A percentile compares a stretch with the other conserved stretches of the same genome.
These are phyloP conservation scores for Eupeodes corollae DNA, from an alignment of 1,140 invertebrate genomes.

Conservation along the genomic window DNA sequence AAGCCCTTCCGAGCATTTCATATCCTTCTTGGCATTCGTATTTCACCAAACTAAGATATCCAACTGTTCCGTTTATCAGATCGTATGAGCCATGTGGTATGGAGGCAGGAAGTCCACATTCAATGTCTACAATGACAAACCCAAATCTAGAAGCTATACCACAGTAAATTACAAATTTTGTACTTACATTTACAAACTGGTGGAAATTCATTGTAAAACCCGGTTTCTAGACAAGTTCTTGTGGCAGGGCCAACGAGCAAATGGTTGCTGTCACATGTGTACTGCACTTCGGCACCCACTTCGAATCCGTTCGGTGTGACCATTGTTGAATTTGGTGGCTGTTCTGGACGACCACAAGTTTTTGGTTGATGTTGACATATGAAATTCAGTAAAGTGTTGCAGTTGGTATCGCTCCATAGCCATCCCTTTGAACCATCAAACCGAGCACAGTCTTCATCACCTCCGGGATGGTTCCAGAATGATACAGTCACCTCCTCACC, in stretches of 20 bases:
- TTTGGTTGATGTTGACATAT: slow-evolving; percentile 90
- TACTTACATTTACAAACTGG: slow-evolving; percentile 81
- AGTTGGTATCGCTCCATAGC: slow-evolving; percentile 90
- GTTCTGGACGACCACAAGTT: slow-evolving; percentile 80
- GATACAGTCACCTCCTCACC: slow-evolving; percentile 80
- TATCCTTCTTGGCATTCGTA: slow-evolving; percentile 75
- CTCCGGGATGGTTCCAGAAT: slow-evolving; percentile 83
- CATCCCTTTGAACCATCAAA: slow-evolving; percentile 89
- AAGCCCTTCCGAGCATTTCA: slow-evolving; percentile 67
- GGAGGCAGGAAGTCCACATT: slow-evolving; percentile 79
- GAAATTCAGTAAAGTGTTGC: slow-evolving; percentile 73
- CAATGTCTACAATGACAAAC: slow-evolving; percentile 54
- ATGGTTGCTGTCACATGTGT: slow-evolving; percentile 76
- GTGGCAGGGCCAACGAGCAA: slow-evolving; percentile 72
- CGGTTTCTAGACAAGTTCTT: slow-evolving; percentile 76
- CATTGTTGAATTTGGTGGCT: slow-evolving; percentile 88
- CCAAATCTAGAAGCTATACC: background rate
- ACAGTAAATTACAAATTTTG: background rate
- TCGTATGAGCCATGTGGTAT: slow-evolving; percentile 72
- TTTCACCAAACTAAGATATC: slow-evolving; percentile 72
- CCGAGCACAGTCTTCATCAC: slow-evolving; percentile 72
- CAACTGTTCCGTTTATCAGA: slow-evolving; percentile 70
- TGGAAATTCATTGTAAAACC: slow-evolving; percentile 88
- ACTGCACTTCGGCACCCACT: slow-evolving; percentile 77
- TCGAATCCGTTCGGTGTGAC: slow-evolving; percentile 54